These are phyloP conservation scores for Typhlichthys eigenmanni DNA, from an alignment of 2,797 vertebrate species.

Conservation along the genomic window DNA sequence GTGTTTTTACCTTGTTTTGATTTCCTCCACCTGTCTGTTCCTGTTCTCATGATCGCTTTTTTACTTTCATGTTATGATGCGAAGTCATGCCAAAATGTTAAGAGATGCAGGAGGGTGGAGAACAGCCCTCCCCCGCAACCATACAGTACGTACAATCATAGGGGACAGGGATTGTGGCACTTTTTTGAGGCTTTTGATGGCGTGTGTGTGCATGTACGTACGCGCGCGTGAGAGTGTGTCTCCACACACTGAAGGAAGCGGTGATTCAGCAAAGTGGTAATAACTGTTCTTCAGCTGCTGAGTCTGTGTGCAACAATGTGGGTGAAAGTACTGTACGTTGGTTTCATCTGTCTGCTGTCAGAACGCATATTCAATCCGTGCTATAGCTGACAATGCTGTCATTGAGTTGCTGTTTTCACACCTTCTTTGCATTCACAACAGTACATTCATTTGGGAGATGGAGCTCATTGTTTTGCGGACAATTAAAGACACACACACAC, in stretches of 20 bases:
- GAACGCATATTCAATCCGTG: slow-evolving; percentile 26
- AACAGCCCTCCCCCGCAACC: slow-evolving; percentile 41
- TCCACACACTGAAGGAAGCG: slow-evolving; percentile 47
- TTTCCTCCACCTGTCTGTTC: slow-evolving; percentile 24
- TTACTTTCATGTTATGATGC: slow-evolving; percentile 49
- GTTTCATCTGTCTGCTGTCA: slow-evolving; percentile 29
- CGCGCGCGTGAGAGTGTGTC: slow-evolving; percentile 21
- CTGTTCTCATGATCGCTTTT: slow-evolving; percentile 37
- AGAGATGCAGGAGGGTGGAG: slow-evolving; percentile 49
- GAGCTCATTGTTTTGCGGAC: slow-evolving; percentile 5
- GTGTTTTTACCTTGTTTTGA: slow-evolving; percentile 49
- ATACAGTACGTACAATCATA: slow-evolving; percentile 71
- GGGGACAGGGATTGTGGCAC: slow-evolving; percentile 63
- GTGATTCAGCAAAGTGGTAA: slow-evolving; percentile 38
- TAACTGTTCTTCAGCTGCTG: slow-evolving; percentile 38
- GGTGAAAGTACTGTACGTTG: slow-evolving; percentile 30
- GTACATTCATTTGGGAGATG: slow-evolving; percentile 17
- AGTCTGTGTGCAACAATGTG: slow-evolving; percentile 26
- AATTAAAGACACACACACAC: slow-evolving; percentile 7
- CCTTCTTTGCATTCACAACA: slow-evolving; percentile 21
- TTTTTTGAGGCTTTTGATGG: slow-evolving; percentile 66
- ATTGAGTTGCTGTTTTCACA: slow-evolving; percentile 15
- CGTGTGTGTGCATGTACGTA: slow-evolving; percentile 44
- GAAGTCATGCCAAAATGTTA: slow-evolving; percentile 57
- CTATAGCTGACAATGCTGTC: slow-evolving; percentile 31